These are phyloP conservation scores for Lysiphlebus fabarum DNA, from an alignment of 1,140 invertebrate species.

Conservation along the genomic window DNA sequence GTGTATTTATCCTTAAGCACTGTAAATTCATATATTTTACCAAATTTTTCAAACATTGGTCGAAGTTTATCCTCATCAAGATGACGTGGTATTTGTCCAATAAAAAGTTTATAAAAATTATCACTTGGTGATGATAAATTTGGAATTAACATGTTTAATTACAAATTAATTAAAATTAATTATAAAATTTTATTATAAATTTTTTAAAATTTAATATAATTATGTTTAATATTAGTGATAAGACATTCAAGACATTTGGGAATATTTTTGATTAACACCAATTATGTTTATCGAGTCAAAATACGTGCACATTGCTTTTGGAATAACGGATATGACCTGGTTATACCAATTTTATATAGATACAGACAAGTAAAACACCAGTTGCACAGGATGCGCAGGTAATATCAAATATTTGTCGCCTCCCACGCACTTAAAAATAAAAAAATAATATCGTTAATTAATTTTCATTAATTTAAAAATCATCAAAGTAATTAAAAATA, in stretches of 20 bases:
- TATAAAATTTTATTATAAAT: too few relatives aligned
- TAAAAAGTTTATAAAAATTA: constrained; percentile 80
- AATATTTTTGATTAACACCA: constrained; percentile 20
- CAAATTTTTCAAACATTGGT: constrained; percentile 89
- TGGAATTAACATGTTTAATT: constrained; percentile 37
- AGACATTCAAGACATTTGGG: not conserved
- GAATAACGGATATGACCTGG: constrained; percentile 22
- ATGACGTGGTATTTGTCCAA: constrained; percentile 90
- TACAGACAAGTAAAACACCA: constrained; percentile 24
- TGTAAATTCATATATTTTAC: constrained; percentile 90
- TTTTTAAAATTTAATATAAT: too few relatives aligned
- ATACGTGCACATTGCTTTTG: constrained; percentile 19
- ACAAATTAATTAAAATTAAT: too few relatives aligned
- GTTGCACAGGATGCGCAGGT: constrained; percentile 33
- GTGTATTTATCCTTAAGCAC: constrained; percentile 91
- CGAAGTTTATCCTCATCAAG: constrained; percentile 84
- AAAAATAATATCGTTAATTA: not conserved
- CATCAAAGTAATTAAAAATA: too few relatives aligned
- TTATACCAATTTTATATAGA: constrained; percentile 9
- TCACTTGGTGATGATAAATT: constrained; percentile 30
- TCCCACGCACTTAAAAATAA: constrained; percentile 20
- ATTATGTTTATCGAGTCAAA: constrained; percentile 24
- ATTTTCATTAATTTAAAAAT: not conserved
- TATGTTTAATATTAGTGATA: not conserved
- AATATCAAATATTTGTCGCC: constrained; percentile 17